Evolutionary conservation across 2,888 invertebrate species (phyloP).

Genomic region (Coleophora flavipennella): DNA sequence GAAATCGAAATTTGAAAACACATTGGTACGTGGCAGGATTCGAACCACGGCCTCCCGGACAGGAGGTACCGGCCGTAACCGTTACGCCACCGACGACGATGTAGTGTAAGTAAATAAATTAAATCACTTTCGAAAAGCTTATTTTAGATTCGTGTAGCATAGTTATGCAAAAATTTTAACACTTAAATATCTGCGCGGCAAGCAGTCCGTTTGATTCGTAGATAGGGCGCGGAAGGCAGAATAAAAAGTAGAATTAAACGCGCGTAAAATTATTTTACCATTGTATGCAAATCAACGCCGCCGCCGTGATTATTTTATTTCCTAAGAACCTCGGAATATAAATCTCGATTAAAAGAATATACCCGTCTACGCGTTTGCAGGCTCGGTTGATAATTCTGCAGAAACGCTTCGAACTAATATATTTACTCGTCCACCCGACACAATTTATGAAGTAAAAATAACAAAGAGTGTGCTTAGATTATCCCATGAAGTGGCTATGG

Average conservation of each 20-base stretch:
- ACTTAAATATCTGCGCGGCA: constrained; percentile 55
- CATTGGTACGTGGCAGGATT: too few relatives aligned
- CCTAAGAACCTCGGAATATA: constrained; percentile 66
- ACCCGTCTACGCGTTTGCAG: constrained; percentile 34
- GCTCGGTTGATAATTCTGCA: constrained; percentile 33
- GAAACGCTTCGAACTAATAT: too few relatives aligned
- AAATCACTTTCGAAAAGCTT: not conserved
- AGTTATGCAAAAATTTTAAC: constrained; percentile 57
- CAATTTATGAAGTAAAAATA: too few relatives aligned
- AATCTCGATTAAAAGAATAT: constrained; percentile 62
- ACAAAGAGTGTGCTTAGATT: too few relatives aligned
- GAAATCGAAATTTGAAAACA: too few relatives aligned
- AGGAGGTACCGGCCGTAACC: too few relatives aligned
- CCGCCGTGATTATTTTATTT: constrained; percentile 71
- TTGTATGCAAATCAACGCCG: constrained; percentile 69
- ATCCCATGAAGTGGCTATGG: too few relatives aligned
- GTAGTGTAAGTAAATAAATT: too few relatives aligned
- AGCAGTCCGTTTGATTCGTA: constrained; percentile 65
- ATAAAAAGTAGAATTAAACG: constrained; percentile 72
- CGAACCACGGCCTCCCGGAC: too few relatives aligned
- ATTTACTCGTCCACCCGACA: too few relatives aligned
- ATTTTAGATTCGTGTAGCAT: constrained; percentile 10
- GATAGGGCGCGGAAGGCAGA: constrained; percentile 66
- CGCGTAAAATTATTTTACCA: constrained; percentile 74
- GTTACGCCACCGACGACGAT: too few relatives aligned